These are phyloP conservation scores for Acrobasis suavella DNA, from an alignment of 2,888 invertebrate genomes.

Conservation along the genomic window DNA sequence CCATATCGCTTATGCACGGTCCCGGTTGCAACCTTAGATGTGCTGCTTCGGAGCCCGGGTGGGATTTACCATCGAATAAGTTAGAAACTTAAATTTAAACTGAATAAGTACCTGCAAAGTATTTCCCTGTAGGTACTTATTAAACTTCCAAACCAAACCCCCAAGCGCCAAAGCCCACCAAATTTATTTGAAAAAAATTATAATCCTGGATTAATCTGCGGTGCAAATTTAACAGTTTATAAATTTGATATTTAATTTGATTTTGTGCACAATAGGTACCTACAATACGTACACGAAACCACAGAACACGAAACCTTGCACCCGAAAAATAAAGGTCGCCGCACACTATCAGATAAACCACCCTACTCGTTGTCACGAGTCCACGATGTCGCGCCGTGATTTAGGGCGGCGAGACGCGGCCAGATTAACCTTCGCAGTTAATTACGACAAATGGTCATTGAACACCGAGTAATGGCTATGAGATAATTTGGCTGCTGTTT, in stretches of 20 bases:
- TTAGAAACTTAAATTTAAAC: too few relatives aligned
- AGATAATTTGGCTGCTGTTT: slow-evolving; percentile 36
- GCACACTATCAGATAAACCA: slow-evolving; percentile 15
- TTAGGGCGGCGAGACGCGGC: slow-evolving; percentile 70
- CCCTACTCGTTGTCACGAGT: slow-evolving; percentile 38
- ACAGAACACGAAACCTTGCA: background rate
- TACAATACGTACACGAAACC: too few relatives aligned
- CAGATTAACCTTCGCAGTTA: slow-evolving; percentile 73
- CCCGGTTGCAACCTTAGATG: too few relatives aligned
- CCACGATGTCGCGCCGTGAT: slow-evolving; percentile 52
- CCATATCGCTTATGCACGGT: too few relatives aligned
- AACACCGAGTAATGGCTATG: slow-evolving; percentile 53
- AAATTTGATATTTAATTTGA: background rate
- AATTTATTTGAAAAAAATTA: too few relatives aligned
- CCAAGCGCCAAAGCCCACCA: too few relatives aligned
- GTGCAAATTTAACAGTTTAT: background rate
- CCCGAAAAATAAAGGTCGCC: slow-evolving; percentile 11
- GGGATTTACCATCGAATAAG: too few relatives aligned
- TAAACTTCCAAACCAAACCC: too few relatives aligned
- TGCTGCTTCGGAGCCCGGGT: too few relatives aligned
- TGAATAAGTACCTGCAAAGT: too few relatives aligned
- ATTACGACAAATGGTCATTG: slow-evolving; percentile 72
- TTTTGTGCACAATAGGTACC: background rate
- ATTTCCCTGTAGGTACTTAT: too few relatives aligned
- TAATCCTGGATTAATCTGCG: background rate